phyloP scores from a whole-genome alignment of 1,140 invertebrate species.

The Camponotus vicinus region DNA sequence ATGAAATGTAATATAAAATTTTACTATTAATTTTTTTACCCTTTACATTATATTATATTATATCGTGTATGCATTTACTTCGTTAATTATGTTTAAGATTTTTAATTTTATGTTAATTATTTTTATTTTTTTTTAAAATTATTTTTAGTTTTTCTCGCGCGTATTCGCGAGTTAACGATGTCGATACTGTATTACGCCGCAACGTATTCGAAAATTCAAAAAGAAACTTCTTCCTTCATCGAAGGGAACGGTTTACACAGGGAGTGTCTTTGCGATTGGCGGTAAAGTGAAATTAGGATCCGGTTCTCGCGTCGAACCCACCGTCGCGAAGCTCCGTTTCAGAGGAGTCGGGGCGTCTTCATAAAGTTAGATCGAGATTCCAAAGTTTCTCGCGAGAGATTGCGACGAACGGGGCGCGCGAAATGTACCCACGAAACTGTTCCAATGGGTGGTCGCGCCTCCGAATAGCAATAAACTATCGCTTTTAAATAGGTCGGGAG shows the following conservation, averaged over 20 bases:
- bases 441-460: neutral
- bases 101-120: neutral
- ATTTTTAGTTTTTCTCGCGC: neutral
- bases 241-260: conserved; percentile 22
- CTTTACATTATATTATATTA: neutral
- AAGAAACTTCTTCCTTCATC: neutral
- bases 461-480: conserved; percentile 9
- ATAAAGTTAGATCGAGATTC: conserved; percentile 56
- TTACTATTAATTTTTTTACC: neutral
- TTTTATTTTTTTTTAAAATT: no score
- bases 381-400: conserved; percentile 34
- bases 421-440: conserved; percentile 22
- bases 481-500: conserved; percentile 31
- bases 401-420: neutral
- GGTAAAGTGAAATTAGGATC: conserved; percentile 54
- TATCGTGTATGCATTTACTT: neutral
- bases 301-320: conserved; percentile 25
- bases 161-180: neutral
- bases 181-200: neutral
- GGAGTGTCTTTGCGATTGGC: conserved; percentile 12
- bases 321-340: conserved; percentile 8
- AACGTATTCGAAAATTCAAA: neutral
- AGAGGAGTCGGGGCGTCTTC: neutral
- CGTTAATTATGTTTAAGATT: neutral
- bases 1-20: neutral